These are phyloP conservation scores for Actinemys pallida DNA, from an alignment of 2,113 vertebrate species.

Conservation along the genomic window DNA sequence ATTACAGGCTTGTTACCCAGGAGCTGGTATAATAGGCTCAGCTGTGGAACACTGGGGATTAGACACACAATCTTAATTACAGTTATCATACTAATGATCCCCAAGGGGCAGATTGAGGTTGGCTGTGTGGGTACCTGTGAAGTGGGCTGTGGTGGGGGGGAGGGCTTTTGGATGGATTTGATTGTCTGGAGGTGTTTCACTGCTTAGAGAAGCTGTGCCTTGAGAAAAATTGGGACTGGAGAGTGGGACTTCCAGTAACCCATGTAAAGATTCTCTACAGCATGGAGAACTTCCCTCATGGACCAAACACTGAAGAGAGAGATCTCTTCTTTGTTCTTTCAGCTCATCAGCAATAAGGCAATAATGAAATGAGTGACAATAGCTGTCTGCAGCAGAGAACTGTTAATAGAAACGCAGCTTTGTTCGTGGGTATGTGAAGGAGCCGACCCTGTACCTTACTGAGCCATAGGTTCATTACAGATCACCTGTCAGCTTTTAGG, in stretches of 20 bases:
- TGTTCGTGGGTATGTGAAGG: neutral
- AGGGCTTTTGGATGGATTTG: constrained; percentile 7
- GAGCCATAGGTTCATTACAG: neutral
- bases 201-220: neutral
- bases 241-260: neutral
- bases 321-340: neutral
- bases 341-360: neutral
- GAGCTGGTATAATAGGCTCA: constrained; percentile 57
- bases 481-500: neutral
- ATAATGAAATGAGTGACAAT: neutral
- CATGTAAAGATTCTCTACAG: neutral
- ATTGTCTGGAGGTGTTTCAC: constrained; percentile 25
- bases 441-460: neutral
- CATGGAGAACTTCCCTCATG: neutral
- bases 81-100: constrained; percentile 64
- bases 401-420: neutral
- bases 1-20: constrained; percentile 29
- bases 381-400: neutral
- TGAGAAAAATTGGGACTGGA: neutral
- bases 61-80: constrained; percentile 69
- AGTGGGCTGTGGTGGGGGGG: neutral
- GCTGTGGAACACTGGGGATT: constrained; percentile 54
- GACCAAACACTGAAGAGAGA: neutral
- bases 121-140: constrained; percentile 40
- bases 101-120: constrained; percentile 9